phyloP scores from a whole-genome alignment of 2,888 invertebrate species.

The Monochamus alternatus region DNA sequence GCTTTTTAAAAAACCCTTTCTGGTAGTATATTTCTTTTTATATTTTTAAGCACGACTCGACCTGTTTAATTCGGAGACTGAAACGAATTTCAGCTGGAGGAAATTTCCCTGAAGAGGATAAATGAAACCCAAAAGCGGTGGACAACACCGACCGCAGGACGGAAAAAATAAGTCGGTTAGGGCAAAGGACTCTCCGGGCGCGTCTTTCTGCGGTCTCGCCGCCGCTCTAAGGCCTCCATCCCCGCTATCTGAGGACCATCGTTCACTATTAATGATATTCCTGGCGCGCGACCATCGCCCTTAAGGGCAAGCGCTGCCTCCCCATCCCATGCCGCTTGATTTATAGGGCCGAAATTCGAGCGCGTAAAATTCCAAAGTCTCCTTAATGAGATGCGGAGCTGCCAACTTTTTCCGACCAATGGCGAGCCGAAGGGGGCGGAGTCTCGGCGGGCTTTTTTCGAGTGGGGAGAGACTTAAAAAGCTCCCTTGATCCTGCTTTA shows the following conservation, averaged over 20 bases:
- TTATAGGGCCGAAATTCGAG: constrained; percentile 69
- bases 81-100: too few species aligned
- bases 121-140: background rate
- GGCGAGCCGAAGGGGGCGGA: constrained; percentile 61
- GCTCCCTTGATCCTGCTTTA: constrained; percentile 67
- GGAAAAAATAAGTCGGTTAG: background rate
- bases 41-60: too few species aligned
- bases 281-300: constrained; percentile 60
- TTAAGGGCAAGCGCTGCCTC: constrained; percentile 55
- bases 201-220: constrained; percentile 1
- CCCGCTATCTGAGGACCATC: constrained; percentile 58
- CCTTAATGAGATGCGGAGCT: constrained; percentile 71
- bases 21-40: too few species aligned
- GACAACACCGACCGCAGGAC: background rate
- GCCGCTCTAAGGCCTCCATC: constrained; percentile 10
- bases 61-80: too few species aligned
- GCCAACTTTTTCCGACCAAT: constrained; percentile 70
- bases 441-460: constrained; percentile 65
- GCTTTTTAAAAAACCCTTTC: too few species aligned
- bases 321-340: constrained; percentile 63
- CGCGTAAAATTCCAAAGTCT: constrained; percentile 70
- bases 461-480: constrained; percentile 67
- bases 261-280: constrained; percentile 66
- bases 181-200: background rate
- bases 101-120: background rate